Evolutionary conservation across 1,140 invertebrate genomes (phyloP).

Genomic region (Formica selysi): DNA sequence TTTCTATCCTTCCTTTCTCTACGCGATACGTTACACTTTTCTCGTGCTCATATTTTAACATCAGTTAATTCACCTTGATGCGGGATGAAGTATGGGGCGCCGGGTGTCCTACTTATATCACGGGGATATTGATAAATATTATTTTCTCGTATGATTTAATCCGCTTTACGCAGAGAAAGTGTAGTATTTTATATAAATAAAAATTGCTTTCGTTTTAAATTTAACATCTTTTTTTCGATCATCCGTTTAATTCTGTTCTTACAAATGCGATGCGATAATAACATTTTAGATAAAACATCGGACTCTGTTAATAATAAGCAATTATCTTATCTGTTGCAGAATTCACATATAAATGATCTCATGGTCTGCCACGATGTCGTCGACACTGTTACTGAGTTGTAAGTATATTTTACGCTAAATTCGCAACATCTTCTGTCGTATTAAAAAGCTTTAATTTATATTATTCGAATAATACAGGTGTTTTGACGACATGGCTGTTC

Average conservation of each 20-base stretch:
- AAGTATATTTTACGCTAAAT: conserved; percentile 52
- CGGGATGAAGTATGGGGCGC: conserved; percentile 41
- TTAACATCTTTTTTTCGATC: neutral
- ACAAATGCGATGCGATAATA: neutral
- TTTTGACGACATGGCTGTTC: conserved; percentile 76
- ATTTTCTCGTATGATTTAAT: conserved; percentile 13
- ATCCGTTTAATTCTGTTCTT: neutral
- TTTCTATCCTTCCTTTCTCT: conserved; percentile 71
- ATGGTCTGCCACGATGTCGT: conserved; percentile 76
- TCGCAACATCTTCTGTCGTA: neutral
- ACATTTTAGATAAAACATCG: neutral
- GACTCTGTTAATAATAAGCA: neutral
- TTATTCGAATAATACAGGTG: conserved; percentile 66
- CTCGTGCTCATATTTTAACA: conserved; percentile 39
- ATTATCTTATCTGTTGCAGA: conserved; percentile 68
- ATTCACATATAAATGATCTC: conserved; percentile 68
- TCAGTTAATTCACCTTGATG: conserved; percentile 40
- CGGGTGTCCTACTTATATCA: conserved; percentile 40
- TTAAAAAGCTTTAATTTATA: conserved; percentile 19
- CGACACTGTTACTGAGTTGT: conserved; percentile 71
- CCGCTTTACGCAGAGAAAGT: neutral
- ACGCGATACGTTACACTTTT: conserved; percentile 61
- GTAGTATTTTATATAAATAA: neutral
- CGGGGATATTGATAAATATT: conserved; percentile 13
- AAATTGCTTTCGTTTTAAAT: neutral